These are phyloP conservation scores for Gallinago media DNA, from an alignment of 2,113 vertebrate genomes.

Conservation along the genomic window DNA sequence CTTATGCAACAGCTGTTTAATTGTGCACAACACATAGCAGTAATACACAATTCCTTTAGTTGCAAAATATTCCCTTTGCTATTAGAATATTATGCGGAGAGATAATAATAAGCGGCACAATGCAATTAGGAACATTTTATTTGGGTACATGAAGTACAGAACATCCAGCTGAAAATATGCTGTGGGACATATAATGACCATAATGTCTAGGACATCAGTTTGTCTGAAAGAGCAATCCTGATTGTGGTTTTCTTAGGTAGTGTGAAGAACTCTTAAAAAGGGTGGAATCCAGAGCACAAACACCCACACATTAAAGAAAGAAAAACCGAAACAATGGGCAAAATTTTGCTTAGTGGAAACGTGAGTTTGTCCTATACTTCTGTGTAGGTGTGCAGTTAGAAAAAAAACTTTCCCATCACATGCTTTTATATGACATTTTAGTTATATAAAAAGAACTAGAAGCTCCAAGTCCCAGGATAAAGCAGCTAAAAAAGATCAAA, in stretches of 20 bases:
- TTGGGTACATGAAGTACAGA: background rate
- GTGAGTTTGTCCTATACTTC: background rate
- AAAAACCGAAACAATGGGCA: background rate
- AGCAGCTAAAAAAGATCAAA: slow-evolving; percentile 62
- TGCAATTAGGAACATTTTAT: background rate
- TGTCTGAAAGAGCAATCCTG: background rate
- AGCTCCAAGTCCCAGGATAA: background rate
- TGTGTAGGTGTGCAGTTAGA: background rate
- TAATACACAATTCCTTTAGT: slow-evolving; percentile 1
- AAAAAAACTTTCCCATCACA: background rate
- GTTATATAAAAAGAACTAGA: background rate
- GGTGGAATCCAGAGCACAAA: background rate
- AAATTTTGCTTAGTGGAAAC: background rate
- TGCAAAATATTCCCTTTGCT: slow-evolving; percentile 49
- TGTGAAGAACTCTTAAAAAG: background rate
- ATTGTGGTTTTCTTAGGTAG: background rate
- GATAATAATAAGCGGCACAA: background rate
- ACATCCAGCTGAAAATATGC: background rate
- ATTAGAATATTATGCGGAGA: slow-evolving; percentile 21
- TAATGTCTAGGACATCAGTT: background rate
- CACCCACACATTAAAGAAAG: background rate
- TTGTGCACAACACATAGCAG: slow-evolving; percentile 19
- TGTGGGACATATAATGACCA: fast-evolving
- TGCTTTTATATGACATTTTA: background rate
- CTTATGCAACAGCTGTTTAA: slow-evolving; percentile 46